Percentiles rank a stretch among this genome's conserved stretches.
These are phyloP conservation scores for Chroicocephalus ridibundus DNA, from an alignment of 2,113 vertebrate species.

Conservation along the genomic window DNA sequence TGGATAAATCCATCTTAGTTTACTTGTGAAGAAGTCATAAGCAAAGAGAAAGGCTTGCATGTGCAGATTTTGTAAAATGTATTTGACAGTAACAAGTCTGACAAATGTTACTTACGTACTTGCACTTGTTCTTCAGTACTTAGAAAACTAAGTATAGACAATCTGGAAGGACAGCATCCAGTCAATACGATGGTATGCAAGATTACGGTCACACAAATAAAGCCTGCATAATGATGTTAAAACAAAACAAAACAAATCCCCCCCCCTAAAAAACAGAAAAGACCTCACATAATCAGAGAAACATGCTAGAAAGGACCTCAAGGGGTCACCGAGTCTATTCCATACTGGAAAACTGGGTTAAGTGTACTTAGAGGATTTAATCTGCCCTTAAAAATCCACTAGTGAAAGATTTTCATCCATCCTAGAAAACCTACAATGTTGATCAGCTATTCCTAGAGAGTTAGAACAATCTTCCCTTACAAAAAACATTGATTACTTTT, in stretches of 20 bases:
- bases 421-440: not conserved
- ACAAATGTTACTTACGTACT: not conserved
- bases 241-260: not conserved
- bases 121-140: not conserved
- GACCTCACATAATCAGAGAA: not conserved
- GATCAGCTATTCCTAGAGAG: not conserved
- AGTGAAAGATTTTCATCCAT: not conserved
- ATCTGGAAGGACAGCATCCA: not conserved
- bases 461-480: not conserved
- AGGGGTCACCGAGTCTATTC: not conserved
- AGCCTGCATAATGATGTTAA: not conserved
- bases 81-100: not conserved
- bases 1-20: not conserved
- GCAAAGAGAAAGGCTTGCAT: not conserved
- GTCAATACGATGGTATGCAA: not conserved
- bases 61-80: not conserved
- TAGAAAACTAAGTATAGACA: not conserved
- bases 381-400: not conserved
- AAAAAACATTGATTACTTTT: not conserved
- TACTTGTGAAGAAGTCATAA: not conserved
- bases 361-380: not conserved
- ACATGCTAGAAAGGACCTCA: not conserved
- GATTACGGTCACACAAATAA: not conserved
- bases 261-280: not conserved
- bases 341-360: not conserved